Evolutionary conservation across 2,113 vertebrate species (phyloP).

Genomic region (Tyrannus savana): DNA sequence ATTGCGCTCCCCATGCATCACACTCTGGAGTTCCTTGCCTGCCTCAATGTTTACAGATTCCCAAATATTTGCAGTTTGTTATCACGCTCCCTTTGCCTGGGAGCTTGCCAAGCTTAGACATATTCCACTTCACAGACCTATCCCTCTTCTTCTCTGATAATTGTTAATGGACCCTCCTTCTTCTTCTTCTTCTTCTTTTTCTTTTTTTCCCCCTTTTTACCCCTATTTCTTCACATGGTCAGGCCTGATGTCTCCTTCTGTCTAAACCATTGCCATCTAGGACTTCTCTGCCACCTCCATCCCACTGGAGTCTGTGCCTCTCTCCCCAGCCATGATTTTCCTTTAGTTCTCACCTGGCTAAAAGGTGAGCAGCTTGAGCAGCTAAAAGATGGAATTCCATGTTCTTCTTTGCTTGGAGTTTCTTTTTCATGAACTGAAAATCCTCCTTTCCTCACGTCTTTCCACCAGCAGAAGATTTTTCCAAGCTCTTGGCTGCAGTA

Average conservation of each 20-base stretch:
- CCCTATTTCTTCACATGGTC: background rate
- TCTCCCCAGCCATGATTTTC: background rate
- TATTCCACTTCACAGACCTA: slow-evolving; percentile 18
- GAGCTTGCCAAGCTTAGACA: slow-evolving; percentile 8
- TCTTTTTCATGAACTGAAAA: background rate
- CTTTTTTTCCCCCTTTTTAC: rapidly evolving
- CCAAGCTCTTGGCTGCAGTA: background rate
- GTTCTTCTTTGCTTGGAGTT: background rate
- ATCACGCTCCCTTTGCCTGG: background rate
- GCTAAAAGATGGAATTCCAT: background rate
- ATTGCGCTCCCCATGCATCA: background rate
- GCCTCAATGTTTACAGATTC: background rate
- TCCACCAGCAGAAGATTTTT: background rate
- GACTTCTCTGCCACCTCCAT: background rate
- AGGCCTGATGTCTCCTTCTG: background rate
- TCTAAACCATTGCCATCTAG: background rate
- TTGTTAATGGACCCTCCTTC: background rate
- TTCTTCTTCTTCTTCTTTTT: too few relatives aligned
- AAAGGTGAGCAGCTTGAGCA: background rate
- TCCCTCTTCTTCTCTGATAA: background rate
- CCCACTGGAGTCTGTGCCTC: background rate
- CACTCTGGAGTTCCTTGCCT: background rate
- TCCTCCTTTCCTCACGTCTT: background rate
- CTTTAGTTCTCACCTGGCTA: background rate
- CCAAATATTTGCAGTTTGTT: slow-evolving; percentile 26